Conservation (phyloP, 1,140 invertebrate species). For the Papilio dardanus region DNA sequence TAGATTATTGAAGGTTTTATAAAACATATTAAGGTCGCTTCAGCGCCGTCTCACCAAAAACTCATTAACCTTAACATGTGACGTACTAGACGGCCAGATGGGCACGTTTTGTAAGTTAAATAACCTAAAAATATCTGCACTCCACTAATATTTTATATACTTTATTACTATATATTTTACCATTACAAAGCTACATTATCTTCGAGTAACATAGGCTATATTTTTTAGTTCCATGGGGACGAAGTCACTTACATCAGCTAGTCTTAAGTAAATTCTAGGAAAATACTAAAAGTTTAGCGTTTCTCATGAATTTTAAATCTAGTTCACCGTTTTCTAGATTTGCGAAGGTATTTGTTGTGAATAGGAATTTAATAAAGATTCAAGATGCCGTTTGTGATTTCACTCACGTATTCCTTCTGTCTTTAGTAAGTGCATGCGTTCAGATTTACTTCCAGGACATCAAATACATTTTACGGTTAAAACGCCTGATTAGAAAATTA, state of each 20-base stretch:
- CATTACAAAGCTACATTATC: not conserved
- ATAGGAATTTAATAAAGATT: slow-evolving; percentile 4
- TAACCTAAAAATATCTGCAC: not conserved
- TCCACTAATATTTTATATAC: slow-evolving; percentile 4
- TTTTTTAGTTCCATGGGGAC: no score
- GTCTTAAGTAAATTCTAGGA: no score
- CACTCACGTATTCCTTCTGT: slow-evolving; percentile 1
- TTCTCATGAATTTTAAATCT: not conserved
- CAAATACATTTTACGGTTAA: no score
- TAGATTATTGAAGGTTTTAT: slow-evolving; percentile 15
- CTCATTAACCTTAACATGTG: slow-evolving; percentile 21
- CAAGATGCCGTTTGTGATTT: not conserved
- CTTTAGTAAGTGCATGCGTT: not conserved
- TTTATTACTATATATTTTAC: not conserved
- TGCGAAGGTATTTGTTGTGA: slow-evolving; percentile 2
- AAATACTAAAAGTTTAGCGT: not conserved
- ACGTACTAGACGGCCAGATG: slow-evolving; percentile 1
- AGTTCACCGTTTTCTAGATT: not conserved
- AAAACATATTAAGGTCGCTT: slow-evolving; percentile 16
- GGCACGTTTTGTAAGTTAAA: slow-evolving; percentile 15
- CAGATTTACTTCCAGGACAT: not conserved
- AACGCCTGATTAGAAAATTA: no score
- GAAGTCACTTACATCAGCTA: no score
- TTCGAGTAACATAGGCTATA: no score
- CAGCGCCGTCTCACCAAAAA: slow-evolving; percentile 21